Conservation (phyloP, 2,797 vertebrate genomes). For the Neosilurus hyrtlii region DNA sequence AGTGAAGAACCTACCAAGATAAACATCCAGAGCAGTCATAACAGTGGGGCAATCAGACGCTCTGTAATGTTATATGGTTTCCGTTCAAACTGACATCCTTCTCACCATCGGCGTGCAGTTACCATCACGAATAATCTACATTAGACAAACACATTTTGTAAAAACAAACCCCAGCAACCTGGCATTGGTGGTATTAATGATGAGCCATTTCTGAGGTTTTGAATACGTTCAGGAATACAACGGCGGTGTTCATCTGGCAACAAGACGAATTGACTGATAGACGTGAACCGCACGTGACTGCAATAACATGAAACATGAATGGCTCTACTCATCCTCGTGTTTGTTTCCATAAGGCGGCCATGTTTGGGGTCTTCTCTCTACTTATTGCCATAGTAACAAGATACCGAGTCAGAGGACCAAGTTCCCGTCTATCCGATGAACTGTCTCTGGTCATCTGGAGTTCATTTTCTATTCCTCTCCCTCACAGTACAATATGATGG, state of each 20-base stretch:
- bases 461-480: not conserved
- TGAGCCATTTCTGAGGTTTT: not conserved
- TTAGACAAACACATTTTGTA: conserved; percentile 6
- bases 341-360: conserved; percentile 38
- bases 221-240: conserved; percentile 1
- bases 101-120: not conserved
- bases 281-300: conserved; percentile 10
- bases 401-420: conserved; percentile 8
- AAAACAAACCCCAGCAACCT: not conserved
- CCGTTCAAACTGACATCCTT: conserved; percentile 13
- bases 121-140: not conserved
- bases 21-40: conserved; percentile 19
- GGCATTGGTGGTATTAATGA: conserved; percentile 3
- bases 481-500: not conserved
- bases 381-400: conserved; percentile 43
- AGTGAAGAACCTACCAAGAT: conserved; percentile 2
- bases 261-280: conserved; percentile 9
- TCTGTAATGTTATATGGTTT: not conserved
- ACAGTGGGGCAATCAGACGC: not conserved
- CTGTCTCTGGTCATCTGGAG: conserved; percentile 26
- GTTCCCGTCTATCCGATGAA: conserved; percentile 9
- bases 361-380: conserved; percentile 25
- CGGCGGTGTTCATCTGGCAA: conserved; percentile 3
- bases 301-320: conserved; percentile 28
- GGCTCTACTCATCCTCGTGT: conserved; percentile 38